phyloP scores from a whole-genome alignment of 2,888 invertebrate genomes.

The Aradus depressus region DNA sequence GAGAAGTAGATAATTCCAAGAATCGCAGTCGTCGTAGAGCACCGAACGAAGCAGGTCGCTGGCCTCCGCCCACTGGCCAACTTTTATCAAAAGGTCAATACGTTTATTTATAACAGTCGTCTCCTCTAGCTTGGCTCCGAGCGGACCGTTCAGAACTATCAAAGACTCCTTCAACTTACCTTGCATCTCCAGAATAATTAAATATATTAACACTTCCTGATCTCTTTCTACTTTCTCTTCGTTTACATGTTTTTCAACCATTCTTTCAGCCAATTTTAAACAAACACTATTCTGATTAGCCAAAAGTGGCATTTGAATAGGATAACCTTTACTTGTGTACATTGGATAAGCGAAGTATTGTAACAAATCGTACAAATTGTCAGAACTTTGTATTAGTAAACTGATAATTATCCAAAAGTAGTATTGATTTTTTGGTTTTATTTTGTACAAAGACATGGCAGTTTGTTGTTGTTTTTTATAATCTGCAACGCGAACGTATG shows the following conservation, averaged over 20 bases:
- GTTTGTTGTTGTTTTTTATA: constrained; percentile 82
- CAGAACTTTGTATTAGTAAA: constrained; percentile 76
- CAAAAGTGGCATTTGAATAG: constrained; percentile 6
- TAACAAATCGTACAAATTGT: constrained; percentile 18
- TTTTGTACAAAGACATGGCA: constrained; percentile 81
- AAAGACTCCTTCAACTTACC: constrained; percentile 70
- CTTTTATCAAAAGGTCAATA: constrained; percentile 59
- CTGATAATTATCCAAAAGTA: constrained; percentile 99
- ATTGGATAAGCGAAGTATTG: constrained; percentile 3
- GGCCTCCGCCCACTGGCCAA: constrained; percentile 62
- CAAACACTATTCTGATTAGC: constrained; percentile 8
- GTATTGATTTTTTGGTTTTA: constrained; percentile 87
- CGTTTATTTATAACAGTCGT: constrained; percentile 43
- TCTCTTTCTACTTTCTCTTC: constrained; percentile 86
- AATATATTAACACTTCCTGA: constrained; percentile 82
- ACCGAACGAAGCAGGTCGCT: constrained; percentile 63
- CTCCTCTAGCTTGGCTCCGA: constrained; percentile 54
- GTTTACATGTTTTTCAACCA: constrained; percentile 79
- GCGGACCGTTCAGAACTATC: constrained; percentile 64
- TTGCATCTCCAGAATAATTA: constrained; percentile 59
- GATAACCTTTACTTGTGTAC: constrained; percentile 1
- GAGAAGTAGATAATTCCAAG: constrained; percentile 22
- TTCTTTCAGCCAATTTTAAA: constrained; percentile 69
- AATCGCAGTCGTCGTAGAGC: constrained; percentile 50
- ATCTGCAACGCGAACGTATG: constrained; percentile 81